Percentiles rank a stretch among this genome's conserved stretches.
phyloP scores from a whole-genome alignment of 1,140 invertebrate genomes.

The Colletes latitarsis region DNA sequence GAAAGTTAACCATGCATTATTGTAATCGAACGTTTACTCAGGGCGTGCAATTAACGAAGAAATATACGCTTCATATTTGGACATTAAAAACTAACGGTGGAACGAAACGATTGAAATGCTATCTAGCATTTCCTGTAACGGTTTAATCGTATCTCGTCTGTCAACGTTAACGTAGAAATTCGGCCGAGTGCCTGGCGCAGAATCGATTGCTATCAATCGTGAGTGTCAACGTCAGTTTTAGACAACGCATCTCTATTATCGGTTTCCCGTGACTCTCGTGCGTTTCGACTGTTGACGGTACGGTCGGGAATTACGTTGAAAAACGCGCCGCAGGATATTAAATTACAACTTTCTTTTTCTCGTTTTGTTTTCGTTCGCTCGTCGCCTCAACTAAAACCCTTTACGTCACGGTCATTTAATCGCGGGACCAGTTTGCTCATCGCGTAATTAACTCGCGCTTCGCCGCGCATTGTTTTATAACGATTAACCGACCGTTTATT shows the following conservation, averaged over 20 bases:
- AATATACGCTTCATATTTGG: conserved; percentile 9
- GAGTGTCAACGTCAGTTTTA: conserved; percentile 33
- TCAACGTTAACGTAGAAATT: conserved; percentile 36
- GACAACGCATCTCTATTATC: conserved; percentile 29
- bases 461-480: conserved; percentile 3
- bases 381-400: background rate
- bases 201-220: conserved; percentile 42
- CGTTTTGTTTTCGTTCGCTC: background rate
- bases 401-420: conserved; percentile 1
- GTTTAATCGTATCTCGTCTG: conserved; percentile 23
- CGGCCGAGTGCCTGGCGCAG: conserved; percentile 1
- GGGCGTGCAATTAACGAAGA: conserved; percentile 6
- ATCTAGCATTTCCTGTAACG: conserved; percentile 4
- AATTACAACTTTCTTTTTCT: background rate
- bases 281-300: background rate
- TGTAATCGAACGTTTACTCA: conserved; percentile 20
- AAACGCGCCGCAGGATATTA: background rate
- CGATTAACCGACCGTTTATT: conserved; percentile 8
- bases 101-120: conserved; percentile 1
- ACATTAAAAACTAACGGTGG: background rate
- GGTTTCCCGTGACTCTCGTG: background rate
- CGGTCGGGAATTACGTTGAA: background rate
- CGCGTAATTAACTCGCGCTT: background rate
- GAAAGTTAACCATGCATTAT: no score
- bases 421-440: background rate